Conservation (phyloP, 2,888 invertebrate species). For the Sphaeridia pumilis region DNA sequence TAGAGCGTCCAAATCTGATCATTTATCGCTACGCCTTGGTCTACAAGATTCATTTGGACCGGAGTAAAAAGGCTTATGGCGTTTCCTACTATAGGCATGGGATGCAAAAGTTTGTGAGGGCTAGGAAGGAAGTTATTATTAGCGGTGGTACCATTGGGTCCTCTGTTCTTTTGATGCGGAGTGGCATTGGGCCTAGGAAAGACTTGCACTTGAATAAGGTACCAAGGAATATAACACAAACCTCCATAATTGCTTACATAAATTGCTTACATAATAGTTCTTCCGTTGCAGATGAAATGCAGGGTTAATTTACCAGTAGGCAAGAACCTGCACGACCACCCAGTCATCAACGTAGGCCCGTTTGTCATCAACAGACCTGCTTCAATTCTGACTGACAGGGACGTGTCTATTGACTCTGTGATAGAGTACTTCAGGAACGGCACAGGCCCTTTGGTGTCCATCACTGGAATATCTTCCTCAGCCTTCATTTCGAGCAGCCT, state of each 20-base stretch:
- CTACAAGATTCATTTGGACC: conserved; percentile 13
- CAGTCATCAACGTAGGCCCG: conserved; percentile 21
- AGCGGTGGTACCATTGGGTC: conserved; percentile 16
- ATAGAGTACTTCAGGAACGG: conserved; percentile 18
- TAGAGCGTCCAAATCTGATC: conserved; percentile 1
- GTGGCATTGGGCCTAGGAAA: conserved; percentile 18
- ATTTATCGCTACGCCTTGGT: conserved; percentile 8
- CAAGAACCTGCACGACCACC: conserved; percentile 27
- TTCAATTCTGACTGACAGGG: conserved; percentile 24
- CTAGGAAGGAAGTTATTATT: conserved; percentile 18
- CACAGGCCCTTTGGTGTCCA: conserved; percentile 25
- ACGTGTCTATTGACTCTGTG: conserved; percentile 23
- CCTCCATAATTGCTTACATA: too few relatives aligned
- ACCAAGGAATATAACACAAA: too few relatives aligned
- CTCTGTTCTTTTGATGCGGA: conserved; percentile 10
- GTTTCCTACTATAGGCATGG: conserved; percentile 16
- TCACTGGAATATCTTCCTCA: conserved; percentile 27
- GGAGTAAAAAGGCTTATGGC: conserved; percentile 10
- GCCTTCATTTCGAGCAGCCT: conserved; percentile 23
- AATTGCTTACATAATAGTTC: background rate
- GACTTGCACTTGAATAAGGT: conserved; percentile 14
- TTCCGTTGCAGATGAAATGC: conserved; percentile 17
- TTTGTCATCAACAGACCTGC: conserved; percentile 20
- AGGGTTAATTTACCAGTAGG: conserved; percentile 28
- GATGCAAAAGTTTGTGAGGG: conserved; percentile 15